Conservation (phyloP, 1,140 invertebrate species). For the Goniozus legneri region DNA sequence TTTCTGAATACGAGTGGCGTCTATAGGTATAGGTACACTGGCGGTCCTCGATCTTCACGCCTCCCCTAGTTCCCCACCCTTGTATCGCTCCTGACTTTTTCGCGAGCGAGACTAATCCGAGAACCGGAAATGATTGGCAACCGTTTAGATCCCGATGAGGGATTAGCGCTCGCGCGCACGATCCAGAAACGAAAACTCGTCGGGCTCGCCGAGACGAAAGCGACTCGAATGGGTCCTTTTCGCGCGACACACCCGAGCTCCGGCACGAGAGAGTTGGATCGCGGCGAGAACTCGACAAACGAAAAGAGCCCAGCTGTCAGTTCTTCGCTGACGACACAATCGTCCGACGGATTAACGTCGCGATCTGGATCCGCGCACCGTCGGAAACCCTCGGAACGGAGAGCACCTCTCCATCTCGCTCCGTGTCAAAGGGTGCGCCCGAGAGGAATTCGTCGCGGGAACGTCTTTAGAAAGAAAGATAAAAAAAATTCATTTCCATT, state of each 20-base stretch:
- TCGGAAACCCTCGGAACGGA: constrained; percentile 4
- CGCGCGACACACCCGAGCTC: too few relatives aligned
- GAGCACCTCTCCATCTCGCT: too few relatives aligned
- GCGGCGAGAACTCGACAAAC: constrained; percentile 7
- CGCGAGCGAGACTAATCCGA: constrained; percentile 49
- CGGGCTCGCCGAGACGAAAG: constrained; percentile 24
- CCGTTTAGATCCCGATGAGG: constrained; percentile 50
- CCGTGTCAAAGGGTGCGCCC: neutral
- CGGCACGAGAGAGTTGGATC: too few relatives aligned
- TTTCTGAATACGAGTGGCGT: too few relatives aligned
- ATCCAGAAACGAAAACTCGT: constrained; percentile 7
- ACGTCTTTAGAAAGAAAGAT: too few relatives aligned
- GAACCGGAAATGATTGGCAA: constrained; percentile 57
- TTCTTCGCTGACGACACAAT: constrained; percentile 48
- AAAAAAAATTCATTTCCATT: too few relatives aligned
- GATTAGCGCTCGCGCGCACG: constrained; percentile 36
- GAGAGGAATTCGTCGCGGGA: neutral
- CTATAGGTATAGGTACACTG: neutral
- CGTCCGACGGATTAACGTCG: constrained; percentile 28
- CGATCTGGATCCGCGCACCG: constrained; percentile 5
- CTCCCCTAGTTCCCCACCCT: constrained; percentile 43
- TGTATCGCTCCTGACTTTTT: constrained; percentile 27
- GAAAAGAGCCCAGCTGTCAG: constrained; percentile 36
- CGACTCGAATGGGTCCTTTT: neutral
- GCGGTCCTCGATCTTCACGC: too few relatives aligned